Evolutionary conservation across 2,888 invertebrate genomes (phyloP).

Genomic region (Perizoma affinitatum): DNA sequence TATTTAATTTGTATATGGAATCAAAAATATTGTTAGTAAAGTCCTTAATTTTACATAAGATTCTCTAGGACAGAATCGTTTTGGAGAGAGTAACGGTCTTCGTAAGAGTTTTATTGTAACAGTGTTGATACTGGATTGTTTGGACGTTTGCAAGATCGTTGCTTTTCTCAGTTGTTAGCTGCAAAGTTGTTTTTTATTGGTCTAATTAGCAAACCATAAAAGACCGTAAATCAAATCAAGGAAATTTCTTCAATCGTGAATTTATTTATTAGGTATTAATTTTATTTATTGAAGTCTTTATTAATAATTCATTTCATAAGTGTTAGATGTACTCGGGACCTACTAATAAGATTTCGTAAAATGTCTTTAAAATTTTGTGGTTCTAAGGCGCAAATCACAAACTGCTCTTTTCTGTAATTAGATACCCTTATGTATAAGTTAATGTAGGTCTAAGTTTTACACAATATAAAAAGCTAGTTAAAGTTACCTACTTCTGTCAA

Average conservation of each 20-base stretch:
- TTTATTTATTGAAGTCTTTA: slow-evolving; percentile 8
- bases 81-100: neutral
- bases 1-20: no score
- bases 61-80: no score
- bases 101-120: neutral
- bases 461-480: no score
- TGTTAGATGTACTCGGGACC: slow-evolving; percentile 25
- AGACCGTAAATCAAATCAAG: slow-evolving; percentile 45
- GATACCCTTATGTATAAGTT: no score
- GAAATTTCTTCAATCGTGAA: slow-evolving; percentile 50
- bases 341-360: slow-evolving; percentile 31
- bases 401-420: no score
- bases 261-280: slow-evolving; percentile 34
- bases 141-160: slow-evolving; percentile 7
- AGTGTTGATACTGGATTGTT: neutral
- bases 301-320: slow-evolving; percentile 1
- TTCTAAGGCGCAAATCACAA: no score
- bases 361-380: slow-evolving; percentile 6
- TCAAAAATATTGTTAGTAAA: no score
- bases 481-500: no score
- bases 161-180: slow-evolving; percentile 5
- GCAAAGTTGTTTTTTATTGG: slow-evolving; percentile 30
- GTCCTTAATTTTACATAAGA: no score
- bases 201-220: slow-evolving; percentile 42
- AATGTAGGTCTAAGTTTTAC: no score